These are phyloP conservation scores for Dicycla oo DNA, from an alignment of 2,888 invertebrate species.

Conservation along the genomic window DNA sequence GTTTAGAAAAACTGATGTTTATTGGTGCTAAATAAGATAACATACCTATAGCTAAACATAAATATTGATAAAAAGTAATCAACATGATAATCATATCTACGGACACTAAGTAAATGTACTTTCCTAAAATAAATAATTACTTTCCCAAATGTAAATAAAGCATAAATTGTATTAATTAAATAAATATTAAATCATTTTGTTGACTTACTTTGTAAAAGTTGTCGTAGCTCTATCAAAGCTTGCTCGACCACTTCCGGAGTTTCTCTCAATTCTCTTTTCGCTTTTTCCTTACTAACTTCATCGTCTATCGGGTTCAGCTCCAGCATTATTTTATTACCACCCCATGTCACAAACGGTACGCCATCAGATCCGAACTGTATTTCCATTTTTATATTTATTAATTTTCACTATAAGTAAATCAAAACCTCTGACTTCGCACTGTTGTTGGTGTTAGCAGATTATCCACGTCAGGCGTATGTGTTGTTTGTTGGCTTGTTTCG, in stretches of 20 bases:
- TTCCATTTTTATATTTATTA: constrained; percentile 75
- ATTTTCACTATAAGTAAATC: not conserved
- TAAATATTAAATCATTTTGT: not conserved
- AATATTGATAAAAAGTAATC: constrained; percentile 30
- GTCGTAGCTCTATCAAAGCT: constrained; percentile 89
- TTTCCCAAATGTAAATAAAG: not conserved
- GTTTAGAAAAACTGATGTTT: not conserved
- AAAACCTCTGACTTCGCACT: constrained; percentile 31
- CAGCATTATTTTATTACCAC: constrained; percentile 90
- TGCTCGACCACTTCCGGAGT: constrained; percentile 91
- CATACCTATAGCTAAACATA: not conserved
- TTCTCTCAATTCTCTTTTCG: constrained; percentile 93
- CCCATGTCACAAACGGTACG: constrained; percentile 91
- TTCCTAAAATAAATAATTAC: not conserved
- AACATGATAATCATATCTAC: constrained; percentile 23
- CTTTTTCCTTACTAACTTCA: constrained; percentile 91
- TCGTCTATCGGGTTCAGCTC: constrained; percentile 91
- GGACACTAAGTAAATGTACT: not conserved
- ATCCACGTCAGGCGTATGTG: constrained; percentile 35
- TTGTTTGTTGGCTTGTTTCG: no score
- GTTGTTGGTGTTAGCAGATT: constrained; percentile 12
- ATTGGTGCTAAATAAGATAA: not conserved
- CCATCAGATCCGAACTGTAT: constrained; percentile 89
- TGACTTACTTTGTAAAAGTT: constrained; percentile 90
- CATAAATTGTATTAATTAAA: not conserved